Conservation (phyloP, 2,797 vertebrate species). For the Rhinoraja longicauda region DNA sequence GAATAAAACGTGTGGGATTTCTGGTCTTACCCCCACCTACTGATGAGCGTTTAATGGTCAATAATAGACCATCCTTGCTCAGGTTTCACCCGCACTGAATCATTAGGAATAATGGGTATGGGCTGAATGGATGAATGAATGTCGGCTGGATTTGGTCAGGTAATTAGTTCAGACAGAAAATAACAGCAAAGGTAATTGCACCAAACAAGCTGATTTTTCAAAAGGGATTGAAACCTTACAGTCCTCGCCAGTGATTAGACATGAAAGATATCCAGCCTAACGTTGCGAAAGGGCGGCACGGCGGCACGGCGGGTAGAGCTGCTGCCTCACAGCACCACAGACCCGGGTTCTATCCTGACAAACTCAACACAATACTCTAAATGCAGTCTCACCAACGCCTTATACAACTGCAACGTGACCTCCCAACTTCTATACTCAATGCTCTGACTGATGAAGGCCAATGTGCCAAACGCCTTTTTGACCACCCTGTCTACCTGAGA, state of each 20-base stretch:
- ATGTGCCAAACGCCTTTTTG: no score
- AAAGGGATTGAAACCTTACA: not conserved
- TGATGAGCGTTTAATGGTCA: not conserved
- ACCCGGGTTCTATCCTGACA: no score
- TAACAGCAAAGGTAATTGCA: not conserved
- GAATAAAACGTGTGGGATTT: not conserved
- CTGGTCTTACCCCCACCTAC: not conserved
- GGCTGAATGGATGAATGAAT: no score
- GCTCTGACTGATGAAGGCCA: no score
- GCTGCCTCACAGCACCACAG: no score
- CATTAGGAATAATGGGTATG: not conserved
- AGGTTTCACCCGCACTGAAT: not conserved
- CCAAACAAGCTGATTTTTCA: slow-evolving; percentile 10
- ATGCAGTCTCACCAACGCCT: no score
- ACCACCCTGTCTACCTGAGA: no score
- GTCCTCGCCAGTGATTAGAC: not conserved
- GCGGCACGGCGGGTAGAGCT: no score
- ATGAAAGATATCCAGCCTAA: not conserved
- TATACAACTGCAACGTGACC: no score
- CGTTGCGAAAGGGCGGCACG: slow-evolving; percentile 25
- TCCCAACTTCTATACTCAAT: no score
- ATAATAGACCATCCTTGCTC: not conserved
- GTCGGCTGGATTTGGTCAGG: not conserved
- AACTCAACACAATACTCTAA: no score
- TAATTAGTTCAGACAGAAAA: not conserved